Percentiles rank a stretch among this genome's conserved stretches.
These are phyloP conservation scores for Lasius fuliginosus DNA, from an alignment of 2,888 invertebrate species.

Conservation along the genomic window DNA sequence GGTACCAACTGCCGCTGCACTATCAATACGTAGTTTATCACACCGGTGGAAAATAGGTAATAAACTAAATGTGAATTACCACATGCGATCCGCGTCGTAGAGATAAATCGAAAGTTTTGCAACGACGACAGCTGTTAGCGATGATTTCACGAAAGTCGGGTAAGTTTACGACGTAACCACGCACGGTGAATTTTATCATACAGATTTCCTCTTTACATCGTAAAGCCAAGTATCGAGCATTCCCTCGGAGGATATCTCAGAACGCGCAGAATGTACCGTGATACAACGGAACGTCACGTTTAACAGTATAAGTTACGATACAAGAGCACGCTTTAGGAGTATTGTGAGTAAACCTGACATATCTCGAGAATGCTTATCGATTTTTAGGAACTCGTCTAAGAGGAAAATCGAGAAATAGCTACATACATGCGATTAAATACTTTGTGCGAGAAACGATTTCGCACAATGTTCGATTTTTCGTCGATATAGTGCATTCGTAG, in stretches of 20 bases:
- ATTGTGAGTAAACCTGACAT: conserved; percentile 2
- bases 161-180: conserved; percentile 53
- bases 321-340: not conserved
- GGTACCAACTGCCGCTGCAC: not conserved
- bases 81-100: conserved; percentile 46
- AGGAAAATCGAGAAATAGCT: not conserved
- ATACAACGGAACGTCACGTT: not conserved
- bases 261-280: conserved; percentile 63
- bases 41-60: conserved; percentile 37
- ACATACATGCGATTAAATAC: not conserved
- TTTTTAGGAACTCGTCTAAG: not conserved
- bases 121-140: conserved; percentile 44
- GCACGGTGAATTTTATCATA: conserved; percentile 37
- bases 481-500: not conserved
- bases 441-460: not conserved
- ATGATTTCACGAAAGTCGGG: conserved; percentile 56
- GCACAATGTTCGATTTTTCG: not conserved
- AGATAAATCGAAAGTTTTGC: conserved; percentile 57
- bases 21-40: conserved; percentile 34
- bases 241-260: conserved; percentile 30
- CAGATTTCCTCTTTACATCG: conserved; percentile 17
- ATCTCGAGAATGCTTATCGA: conserved; percentile 17
- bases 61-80: conserved; percentile 63
- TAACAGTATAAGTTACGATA: conserved; percentile 6
- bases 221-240: conserved; percentile 27